Evolutionary conservation across 2,888 invertebrate species (phyloP).

Genomic region (Tenthredo mesomela): DNA sequence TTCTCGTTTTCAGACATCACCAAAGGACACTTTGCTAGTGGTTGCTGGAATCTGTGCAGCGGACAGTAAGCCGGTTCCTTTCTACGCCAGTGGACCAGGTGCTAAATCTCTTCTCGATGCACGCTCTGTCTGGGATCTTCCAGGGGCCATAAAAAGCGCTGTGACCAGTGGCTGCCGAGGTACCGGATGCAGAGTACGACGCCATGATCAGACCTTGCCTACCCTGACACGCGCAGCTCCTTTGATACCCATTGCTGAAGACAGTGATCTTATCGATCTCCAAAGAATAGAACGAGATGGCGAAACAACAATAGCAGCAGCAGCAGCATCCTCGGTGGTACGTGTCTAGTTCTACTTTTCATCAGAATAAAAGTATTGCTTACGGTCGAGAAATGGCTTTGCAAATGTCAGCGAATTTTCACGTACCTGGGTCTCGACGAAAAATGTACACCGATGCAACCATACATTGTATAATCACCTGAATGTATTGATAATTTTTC

Average conservation of each 20-base stretch:
- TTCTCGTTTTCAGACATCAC: constrained; percentile 49
- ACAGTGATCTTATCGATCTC: not conserved
- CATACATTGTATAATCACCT: not conserved
- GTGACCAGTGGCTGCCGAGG: constrained; percentile 57
- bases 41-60: constrained; percentile 55
- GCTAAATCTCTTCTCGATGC: constrained; percentile 57
- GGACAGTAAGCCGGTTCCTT: constrained; percentile 57
- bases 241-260: constrained; percentile 5
- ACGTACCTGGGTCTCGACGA: too few species aligned
- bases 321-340: not conserved
- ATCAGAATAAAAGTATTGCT: not conserved
- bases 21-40: constrained; percentile 64
- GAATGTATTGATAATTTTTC: not conserved
- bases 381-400: too few species aligned
- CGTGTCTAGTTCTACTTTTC: not conserved
- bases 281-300: constrained; percentile 22
- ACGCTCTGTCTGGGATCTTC: constrained; percentile 61
- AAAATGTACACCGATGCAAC: too few species aligned
- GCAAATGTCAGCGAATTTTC: too few species aligned
- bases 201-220: constrained; percentile 45
- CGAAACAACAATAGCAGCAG: not conserved
- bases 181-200: constrained; percentile 55
- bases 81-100: constrained; percentile 66
- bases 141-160: constrained; percentile 56
- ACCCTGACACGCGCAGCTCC: not conserved